Base-by-base conservation (phyloP, 2,888 invertebrate species). In the Andricus curvator region DNA sequence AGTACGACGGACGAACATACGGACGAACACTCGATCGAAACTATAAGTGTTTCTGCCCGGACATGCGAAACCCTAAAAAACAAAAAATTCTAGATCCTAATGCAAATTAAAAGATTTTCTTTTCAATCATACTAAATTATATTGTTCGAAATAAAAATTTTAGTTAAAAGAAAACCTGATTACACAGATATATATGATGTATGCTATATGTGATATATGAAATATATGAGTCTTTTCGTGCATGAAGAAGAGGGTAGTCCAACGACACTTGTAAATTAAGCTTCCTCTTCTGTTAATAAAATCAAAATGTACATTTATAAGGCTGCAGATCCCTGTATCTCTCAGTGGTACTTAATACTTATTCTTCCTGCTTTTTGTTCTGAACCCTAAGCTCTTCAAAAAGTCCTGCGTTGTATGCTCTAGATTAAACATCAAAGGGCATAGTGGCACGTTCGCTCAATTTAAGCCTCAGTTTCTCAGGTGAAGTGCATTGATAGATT, bases 351-450 rank as follows among this genome's bases (percentile, higher is more conserved):
- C 37, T 37, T 48, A 25, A 3, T 48, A 51, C 70, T 70, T 22
- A 48, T 68, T 68, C 25, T 70, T 70, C 29, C 20, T 25, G 48
- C 51, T 29, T 48, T 29, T 70, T 48, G 68, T 29, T 51, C 48
- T 25, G 15, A 70, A 70, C 70, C 25, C 20, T 25, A 60, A 48
- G 29, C 48, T 48, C 48, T 70, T 70, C 15, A 70, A 70, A 68
- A 70, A 70, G 44, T 67, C 44, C 67, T 44, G 67, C 51, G 29
- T 29, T 51, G 44, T 70, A 44, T 20, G 70, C 68, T 68, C 44
- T 33, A 33, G 37, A 66, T 37, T 66, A 60, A 64, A 44, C 25
- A 15, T 68, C 68, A 68, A 68, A 25, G 48, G 25, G 15, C 25
- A 48, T 22, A 48, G 25, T 37, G 44, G 44, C 48, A 68, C 68